phyloP scores from a whole-genome alignment of 2,797 vertebrate genomes.

The Amniataba percoides region DNA sequence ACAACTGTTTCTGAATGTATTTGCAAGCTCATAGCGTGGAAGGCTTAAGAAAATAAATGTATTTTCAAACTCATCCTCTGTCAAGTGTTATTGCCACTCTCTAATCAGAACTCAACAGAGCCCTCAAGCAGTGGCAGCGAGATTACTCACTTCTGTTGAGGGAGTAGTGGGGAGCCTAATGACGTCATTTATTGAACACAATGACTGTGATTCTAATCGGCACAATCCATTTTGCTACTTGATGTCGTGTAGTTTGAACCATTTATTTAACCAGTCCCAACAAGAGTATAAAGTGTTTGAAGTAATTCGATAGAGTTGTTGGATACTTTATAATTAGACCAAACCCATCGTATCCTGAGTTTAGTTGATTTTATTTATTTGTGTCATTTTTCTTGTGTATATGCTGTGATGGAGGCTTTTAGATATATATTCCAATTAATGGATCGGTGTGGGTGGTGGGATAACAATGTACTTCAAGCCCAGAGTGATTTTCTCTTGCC shows the following conservation, averaged over 20 bases:
- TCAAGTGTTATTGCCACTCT: neutral
- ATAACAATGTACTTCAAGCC: neutral
- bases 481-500: slow-evolving; percentile 15
- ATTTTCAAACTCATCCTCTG: neutral
- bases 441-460: too few species aligned
- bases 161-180: neutral
- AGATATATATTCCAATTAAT: too few species aligned
- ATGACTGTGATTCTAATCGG: neutral
- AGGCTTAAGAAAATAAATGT: neutral
- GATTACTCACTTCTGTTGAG: slow-evolving; percentile 10
- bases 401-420: too few species aligned
- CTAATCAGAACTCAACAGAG: slow-evolving; percentile 16
- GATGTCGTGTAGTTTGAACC: neutral
- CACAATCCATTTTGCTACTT: slow-evolving; percentile 5
- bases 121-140: neutral
- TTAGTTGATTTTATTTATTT: neutral
- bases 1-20: neutral
- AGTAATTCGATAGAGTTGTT: neutral
- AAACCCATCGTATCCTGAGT: too few species aligned
- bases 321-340: neutral
- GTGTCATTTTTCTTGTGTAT: too few species aligned
- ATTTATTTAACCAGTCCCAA: neutral
- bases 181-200: slow-evolving; percentile 2
- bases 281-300: neutral
- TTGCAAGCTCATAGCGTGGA: too few species aligned